Percentiles rank a stretch among this genome's conserved stretches.
Conservation (phyloP, 2,797 vertebrate species). For the Halcyon badia region DNA sequence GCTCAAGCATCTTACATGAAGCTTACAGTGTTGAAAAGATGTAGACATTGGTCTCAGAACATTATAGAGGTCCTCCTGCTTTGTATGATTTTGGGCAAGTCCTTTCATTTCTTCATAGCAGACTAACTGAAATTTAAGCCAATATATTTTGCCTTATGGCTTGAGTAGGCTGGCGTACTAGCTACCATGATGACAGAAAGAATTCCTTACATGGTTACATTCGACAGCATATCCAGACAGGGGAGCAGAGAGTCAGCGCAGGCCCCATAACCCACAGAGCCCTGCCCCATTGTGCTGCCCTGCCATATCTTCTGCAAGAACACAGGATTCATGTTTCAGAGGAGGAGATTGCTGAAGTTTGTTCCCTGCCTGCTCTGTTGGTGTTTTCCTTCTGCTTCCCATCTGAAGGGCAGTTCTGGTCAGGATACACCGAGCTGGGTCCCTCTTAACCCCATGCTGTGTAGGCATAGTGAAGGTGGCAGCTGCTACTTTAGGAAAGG, state of each 20-base stretch:
- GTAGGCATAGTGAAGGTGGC: neutral
- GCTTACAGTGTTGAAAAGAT: neutral
- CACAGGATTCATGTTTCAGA: neutral
- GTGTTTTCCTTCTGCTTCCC: neutral
- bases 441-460: neutral
- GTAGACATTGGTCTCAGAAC: neutral
- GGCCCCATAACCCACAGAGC: accelerated
- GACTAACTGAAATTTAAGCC: neutral
- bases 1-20: neutral
- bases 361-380: neutral
- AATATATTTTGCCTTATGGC: neutral
- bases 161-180: neutral
- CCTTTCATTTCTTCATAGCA: neutral
- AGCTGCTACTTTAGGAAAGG: neutral
- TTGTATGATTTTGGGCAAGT: neutral
- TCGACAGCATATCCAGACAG: neutral
- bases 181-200: neutral
- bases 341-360: neutral
- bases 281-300: neutral
- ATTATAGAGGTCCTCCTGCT: neutral
- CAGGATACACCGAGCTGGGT: neutral
- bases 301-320: neutral
- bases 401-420: neutral
- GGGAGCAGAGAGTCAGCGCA: neutral
- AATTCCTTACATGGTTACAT: neutral